Base-by-base conservation (phyloP, 2,888 invertebrate species). In the Parascotia fuliginaria region DNA sequence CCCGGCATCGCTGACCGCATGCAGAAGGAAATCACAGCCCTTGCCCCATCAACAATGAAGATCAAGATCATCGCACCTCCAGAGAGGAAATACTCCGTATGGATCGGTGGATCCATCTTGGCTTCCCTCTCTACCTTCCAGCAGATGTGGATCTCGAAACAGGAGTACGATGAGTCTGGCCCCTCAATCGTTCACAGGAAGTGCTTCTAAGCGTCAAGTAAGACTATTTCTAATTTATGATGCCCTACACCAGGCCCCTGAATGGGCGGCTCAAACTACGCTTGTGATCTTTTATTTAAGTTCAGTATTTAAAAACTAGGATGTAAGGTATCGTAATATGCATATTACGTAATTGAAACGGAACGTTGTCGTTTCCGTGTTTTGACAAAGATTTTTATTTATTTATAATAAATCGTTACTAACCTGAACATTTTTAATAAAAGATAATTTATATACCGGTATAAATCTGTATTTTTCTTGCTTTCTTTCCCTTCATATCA, bases 141-240 rank as follows among this genome's bases (percentile, higher is more conserved):
- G 85, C 97, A 97, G 93, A 97, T 97, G 97, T 97, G 97, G 97
- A 97, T 98, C 94, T 97, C 97, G 85, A 98, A 98, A 94, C 97
- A 98, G 93, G 98, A 98, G 89, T 98, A 98, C 93, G 98, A 98
- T 89, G 98, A 98, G 92, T 97, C 97, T 75, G 98, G 98, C 81
- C 98, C 98, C 79, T 96, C 96, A 77, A 97, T 97, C 83, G 98
- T 98, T 72, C 98, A 98, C 95, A 96, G 98, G 93, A 98, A 98
- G 94, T 98, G 98, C 82, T 89, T 87, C 87, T 88, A 87, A 84
- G 71, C 74, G 70, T 66, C 83, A 81, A 85, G 75, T 87, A 83
- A 89, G 88, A 88, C 89, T 88, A 79, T 85, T 79, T 77, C 81
- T 87, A 82, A 83, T 77, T 76, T 81, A 87, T 88, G 87, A 89